These are phyloP conservation scores for Linnaemya tessellans DNA, from an alignment of 2,888 invertebrate species.

Conservation along the genomic window DNA sequence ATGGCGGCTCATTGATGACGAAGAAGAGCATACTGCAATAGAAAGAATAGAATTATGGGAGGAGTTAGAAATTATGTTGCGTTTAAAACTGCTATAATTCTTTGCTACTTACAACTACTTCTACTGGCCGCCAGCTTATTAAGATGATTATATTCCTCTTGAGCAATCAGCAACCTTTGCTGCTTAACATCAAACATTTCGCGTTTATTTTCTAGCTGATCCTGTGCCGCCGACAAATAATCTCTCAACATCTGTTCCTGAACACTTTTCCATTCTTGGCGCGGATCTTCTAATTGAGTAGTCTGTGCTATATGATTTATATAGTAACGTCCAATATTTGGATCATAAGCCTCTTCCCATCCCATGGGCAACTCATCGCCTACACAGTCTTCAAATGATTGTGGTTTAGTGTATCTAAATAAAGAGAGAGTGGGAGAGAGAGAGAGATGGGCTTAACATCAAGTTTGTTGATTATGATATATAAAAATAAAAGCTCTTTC, in stretches of 20 bases:
- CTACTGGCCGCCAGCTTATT: conserved; percentile 95
- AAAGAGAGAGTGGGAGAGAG: conserved; percentile 60
- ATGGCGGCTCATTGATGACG: conserved; percentile 94
- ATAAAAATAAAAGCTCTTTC: neutral
- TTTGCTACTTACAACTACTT: conserved; percentile 91
- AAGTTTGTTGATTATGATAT: neutral
- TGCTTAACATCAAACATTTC: conserved; percentile 98
- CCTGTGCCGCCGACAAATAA: conserved; percentile 97
- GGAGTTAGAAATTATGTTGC: neutral
- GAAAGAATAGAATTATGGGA: conserved; percentile 5
- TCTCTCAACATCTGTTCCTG: conserved; percentile 99
- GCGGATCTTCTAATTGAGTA: conserved; percentile 98
- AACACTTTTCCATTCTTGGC: conserved; percentile 97
- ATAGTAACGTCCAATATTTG: conserved; percentile 97
- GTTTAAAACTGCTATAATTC: neutral
- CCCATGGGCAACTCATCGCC: conserved; percentile 98
- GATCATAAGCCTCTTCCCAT: conserved; percentile 98
- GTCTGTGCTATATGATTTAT: conserved; percentile 98
- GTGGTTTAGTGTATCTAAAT: conserved; percentile 97
- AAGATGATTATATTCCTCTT: conserved; percentile 97
- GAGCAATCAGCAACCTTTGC: conserved; percentile 95
- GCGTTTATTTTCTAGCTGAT: conserved; percentile 97
- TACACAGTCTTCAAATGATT: conserved; percentile 98
- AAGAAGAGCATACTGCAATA: conserved; percentile 89
- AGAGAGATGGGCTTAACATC: neutral